These are phyloP conservation scores for Pseudonaja textilis DNA, from an alignment of 2,113 vertebrate genomes.

Conservation along the genomic window DNA sequence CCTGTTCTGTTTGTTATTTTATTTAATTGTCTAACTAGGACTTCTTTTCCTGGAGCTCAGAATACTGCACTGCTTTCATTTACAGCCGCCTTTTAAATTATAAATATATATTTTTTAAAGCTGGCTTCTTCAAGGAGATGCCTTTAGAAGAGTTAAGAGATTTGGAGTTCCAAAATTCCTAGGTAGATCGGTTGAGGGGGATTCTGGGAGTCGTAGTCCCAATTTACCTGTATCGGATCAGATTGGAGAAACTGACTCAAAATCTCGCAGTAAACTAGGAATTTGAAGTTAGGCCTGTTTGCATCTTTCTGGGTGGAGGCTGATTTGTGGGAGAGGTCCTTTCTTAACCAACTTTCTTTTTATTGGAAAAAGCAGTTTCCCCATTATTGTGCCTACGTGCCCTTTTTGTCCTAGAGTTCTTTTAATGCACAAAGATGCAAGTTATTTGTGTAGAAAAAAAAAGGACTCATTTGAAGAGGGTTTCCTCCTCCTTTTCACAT, in stretches of 20 bases:
- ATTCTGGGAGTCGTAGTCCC: not conserved
- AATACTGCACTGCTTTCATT: not conserved
- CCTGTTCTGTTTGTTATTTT: not conserved
- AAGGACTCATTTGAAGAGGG: not conserved
- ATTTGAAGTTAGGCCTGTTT: not conserved
- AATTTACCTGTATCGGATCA: not conserved
- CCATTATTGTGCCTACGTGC: not conserved
- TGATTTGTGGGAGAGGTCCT: not conserved
- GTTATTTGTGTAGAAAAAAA: not conserved
- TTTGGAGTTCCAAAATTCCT: not conserved
- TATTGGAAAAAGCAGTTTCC: not conserved
- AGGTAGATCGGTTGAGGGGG: not conserved
- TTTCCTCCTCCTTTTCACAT: not conserved
- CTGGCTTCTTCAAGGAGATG: not conserved
- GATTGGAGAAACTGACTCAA: not conserved
- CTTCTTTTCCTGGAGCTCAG: not conserved
- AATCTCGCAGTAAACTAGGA: not conserved
- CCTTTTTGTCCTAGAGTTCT: not conserved
- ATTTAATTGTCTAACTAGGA: not conserved
- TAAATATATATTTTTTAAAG: too few species aligned
- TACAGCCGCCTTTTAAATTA: not conserved
- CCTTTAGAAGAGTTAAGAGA: not conserved
- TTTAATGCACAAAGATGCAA: not conserved
- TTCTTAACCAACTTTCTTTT: not conserved
- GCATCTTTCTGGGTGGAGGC: not conserved